Evolutionary conservation across 2,888 invertebrate genomes (phyloP).

Genomic region (Podotricha telesiphe): DNA sequence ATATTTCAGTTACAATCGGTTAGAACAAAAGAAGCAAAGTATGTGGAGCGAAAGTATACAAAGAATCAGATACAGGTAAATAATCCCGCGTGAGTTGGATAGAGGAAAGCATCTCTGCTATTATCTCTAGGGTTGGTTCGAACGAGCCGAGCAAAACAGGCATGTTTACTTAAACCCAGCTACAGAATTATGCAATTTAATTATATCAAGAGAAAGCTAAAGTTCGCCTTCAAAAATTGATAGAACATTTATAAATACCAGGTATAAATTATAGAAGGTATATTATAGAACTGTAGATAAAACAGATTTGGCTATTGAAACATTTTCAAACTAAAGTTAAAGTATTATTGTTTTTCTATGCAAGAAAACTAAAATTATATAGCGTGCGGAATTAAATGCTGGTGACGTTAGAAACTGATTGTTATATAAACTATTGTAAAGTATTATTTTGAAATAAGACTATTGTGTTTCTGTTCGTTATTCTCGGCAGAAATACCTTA

Average conservation of each 20-base stretch:
- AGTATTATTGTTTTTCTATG: neutral
- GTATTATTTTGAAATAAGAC: no score
- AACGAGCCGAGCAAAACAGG: slow-evolving; percentile 54
- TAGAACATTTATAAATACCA: neutral
- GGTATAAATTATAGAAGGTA: no score
- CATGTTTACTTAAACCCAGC: slow-evolving; percentile 53
- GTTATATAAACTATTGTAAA: neutral
- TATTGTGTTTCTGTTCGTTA: no score
- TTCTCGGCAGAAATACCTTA: no score
- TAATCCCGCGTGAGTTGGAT: slow-evolving; percentile 69
- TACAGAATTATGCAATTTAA: slow-evolving; percentile 39
- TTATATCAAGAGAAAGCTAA: slow-evolving; percentile 36
- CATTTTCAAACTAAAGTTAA: no score
- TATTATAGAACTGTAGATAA: no score
- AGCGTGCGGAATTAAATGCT: neutral
- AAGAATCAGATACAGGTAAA: slow-evolving; percentile 79
- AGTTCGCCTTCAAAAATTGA: neutral
- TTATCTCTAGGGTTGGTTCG: slow-evolving; percentile 61
- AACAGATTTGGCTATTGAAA: no score
- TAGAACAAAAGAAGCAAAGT: slow-evolving; percentile 74
- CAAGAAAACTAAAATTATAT: neutral
- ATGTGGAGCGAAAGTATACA: slow-evolving; percentile 79
- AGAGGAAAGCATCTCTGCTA: slow-evolving; percentile 65
- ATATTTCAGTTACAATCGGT: slow-evolving; percentile 75
- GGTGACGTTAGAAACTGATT: neutral